A percentile compares a stretch with the other conserved stretches of the same genome.
phyloP scores from a whole-genome alignment of 2,113 vertebrate species.

The Sinosuthora webbiana region DNA sequence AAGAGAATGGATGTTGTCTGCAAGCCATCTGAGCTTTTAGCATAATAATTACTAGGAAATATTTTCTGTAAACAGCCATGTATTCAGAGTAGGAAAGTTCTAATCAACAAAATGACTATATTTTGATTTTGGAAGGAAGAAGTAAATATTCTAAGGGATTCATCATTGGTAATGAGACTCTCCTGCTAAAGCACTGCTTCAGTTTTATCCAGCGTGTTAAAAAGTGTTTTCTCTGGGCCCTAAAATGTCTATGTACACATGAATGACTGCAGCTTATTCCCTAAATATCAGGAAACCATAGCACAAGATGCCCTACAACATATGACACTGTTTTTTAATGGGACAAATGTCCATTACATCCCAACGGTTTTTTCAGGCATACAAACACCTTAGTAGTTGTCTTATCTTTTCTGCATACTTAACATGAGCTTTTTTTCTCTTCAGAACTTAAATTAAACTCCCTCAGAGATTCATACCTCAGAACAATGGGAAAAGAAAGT shows the following conservation, averaged over 20 bases:
- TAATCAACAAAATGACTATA: background rate
- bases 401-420: background rate
- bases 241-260: background rate
- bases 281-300: background rate
- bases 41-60: background rate
- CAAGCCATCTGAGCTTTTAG: background rate
- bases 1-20: background rate
- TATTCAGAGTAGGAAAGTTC: background rate
- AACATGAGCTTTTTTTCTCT: background rate
- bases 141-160: background rate
- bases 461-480: background rate
- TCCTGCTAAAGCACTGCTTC: background rate
- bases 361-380: background rate
- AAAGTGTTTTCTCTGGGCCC: background rate
- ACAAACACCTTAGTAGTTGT: background rate
- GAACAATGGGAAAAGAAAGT: background rate
- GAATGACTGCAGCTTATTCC: background rate
- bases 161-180: background rate
- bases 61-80: background rate
- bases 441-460: background rate
- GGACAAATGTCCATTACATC: background rate
- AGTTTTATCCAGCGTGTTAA: background rate
- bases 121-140: background rate
- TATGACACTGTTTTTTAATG: rapidly evolving
- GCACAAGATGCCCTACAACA: background rate